Evolutionary conservation across 2,888 invertebrate species (phyloP).

Genomic region (Tetragonula carbonaria): DNA sequence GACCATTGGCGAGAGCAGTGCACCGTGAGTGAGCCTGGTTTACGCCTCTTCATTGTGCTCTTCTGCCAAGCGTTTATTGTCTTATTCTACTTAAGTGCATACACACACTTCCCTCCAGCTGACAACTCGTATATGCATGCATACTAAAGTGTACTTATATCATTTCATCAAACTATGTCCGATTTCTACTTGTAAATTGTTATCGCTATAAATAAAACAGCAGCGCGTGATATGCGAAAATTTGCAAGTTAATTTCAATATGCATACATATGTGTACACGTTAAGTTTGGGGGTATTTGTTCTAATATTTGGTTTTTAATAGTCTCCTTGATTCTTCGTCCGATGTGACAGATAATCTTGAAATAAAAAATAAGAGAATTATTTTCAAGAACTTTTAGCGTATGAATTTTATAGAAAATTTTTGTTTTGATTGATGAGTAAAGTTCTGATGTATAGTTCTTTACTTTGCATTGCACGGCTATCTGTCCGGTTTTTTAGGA

Average conservation of each 20-base stretch:
- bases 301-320: background rate
- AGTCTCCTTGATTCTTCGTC: background rate
- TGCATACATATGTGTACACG: too few species aligned
- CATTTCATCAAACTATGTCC: background rate
- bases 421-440: background rate
- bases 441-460: background rate
- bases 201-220: background rate
- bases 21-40: slow-evolving; percentile 75
- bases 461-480: background rate
- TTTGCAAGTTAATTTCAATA: background rate
- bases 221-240: background rate
- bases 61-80: slow-evolving; percentile 27
- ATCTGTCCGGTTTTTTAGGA: background rate
- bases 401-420: too few species aligned
- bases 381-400: too few species aligned
- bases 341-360: background rate
- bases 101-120: background rate
- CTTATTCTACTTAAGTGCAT: background rate
- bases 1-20: slow-evolving; percentile 81
- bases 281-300: background rate
- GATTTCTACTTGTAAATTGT: background rate
- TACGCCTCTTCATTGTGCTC: slow-evolving; percentile 76
- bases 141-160: too few species aligned
- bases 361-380: too few species aligned
- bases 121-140: background rate